Evolutionary conservation across 2,888 invertebrate genomes (phyloP).

Genomic region (Microctonus brassicae): DNA sequence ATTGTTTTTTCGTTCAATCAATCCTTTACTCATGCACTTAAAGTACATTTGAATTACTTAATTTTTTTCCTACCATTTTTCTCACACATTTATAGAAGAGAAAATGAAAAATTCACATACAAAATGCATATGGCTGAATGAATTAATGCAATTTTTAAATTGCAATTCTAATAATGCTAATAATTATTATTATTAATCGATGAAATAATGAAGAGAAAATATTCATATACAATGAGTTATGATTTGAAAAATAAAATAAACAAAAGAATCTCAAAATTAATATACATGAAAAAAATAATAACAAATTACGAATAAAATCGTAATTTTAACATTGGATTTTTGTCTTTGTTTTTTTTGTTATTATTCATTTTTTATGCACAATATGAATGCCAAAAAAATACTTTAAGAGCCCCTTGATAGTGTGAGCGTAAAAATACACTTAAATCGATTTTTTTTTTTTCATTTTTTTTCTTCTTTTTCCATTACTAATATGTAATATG

Average conservation of each 20-base stretch:
- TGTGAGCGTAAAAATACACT: conserved; percentile 61
- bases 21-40: conserved; percentile 22
- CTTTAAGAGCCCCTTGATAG: conserved; percentile 63
- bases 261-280: background rate
- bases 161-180: background rate
- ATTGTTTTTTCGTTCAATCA: background rate
- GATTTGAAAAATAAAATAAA: background rate
- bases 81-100: conserved; percentile 11
- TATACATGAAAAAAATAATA: conserved; percentile 1
- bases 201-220: background rate
- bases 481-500: conserved; percentile 34
- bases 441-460: conserved; percentile 48
- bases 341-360: conserved; percentile 17
- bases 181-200: conserved; percentile 12
- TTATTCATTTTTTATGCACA: conserved; percentile 36
- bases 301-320: conserved; percentile 36
- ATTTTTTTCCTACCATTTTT: background rate
- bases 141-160: background rate
- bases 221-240: background rate
- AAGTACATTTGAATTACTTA: conserved; percentile 5
- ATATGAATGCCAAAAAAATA: conserved; percentile 43
- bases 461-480: conserved; percentile 39
- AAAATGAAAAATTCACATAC: background rate
- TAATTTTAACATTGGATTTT: conserved; percentile 19
- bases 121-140: conserved; percentile 23